phyloP scores from a whole-genome alignment of 2,113 vertebrate genomes.

The Ariopsis seemanni region DNA sequence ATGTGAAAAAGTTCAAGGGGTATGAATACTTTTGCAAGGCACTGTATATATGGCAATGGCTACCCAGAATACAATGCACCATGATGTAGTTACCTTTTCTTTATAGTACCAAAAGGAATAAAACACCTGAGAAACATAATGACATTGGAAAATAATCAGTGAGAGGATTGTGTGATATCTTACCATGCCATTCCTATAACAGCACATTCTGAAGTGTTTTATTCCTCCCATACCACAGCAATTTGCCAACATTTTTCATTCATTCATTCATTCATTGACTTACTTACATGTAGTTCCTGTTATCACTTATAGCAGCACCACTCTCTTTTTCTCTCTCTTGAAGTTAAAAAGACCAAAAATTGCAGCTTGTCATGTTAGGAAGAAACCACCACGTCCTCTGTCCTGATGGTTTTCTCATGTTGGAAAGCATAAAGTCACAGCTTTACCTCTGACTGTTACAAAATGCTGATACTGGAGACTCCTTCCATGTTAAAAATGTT shows the following conservation, averaged over 20 bases:
- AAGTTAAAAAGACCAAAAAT: neutral
- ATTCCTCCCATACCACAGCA: neutral
- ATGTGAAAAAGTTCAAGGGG: too few relatives aligned
- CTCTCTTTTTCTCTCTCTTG: neutral
- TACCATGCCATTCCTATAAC: neutral
- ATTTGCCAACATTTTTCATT: neutral
- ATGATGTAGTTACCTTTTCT: too few relatives aligned
- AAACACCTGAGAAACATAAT: neutral
- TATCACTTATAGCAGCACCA: neutral
- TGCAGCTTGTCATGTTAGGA: neutral
- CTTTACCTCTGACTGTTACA: neutral
- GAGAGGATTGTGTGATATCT: neutral
- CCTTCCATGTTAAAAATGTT: neutral
- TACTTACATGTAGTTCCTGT: neutral
- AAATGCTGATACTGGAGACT: neutral
- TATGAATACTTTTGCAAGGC: too few relatives aligned
- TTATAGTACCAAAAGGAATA: neutral
- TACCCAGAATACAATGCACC: too few relatives aligned
- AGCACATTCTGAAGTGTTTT: neutral
- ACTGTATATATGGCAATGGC: too few relatives aligned
- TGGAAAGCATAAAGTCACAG: neutral
- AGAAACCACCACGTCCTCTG: neutral
- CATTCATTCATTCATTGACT: neutral
- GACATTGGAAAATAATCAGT: neutral
- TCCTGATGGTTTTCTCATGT: neutral